Evolutionary conservation across 2,797 vertebrate species (phyloP).

Genomic region (Chloroceryle inda): DNA sequence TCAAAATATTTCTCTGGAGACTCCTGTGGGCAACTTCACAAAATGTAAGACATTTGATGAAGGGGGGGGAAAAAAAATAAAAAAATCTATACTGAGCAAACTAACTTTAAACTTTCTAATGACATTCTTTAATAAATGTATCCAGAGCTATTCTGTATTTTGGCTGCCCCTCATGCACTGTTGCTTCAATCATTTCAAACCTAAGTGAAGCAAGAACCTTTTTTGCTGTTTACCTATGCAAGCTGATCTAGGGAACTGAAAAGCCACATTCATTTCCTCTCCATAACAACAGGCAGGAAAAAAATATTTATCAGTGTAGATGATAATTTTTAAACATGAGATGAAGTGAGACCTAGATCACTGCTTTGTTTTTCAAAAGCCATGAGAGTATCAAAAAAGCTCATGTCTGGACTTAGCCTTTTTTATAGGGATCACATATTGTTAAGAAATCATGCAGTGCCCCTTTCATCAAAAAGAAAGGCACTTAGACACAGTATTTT

Average conservation of each 20-base stretch:
- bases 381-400: not conserved
- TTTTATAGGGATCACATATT: not conserved
- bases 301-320: not conserved
- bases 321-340: not conserved
- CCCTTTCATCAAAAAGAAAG: not conserved
- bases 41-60: not conserved
- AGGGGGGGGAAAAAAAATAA: not conserved
- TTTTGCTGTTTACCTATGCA: not conserved
- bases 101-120: not conserved
- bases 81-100: not conserved
- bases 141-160: not conserved
- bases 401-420: not conserved
- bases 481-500: not conserved
- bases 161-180: not conserved
- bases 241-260: not conserved
- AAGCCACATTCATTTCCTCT: not conserved
- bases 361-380: not conserved
- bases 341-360: not conserved
- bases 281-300: not conserved
- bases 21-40: not conserved
- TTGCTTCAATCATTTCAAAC: not conserved
- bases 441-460: not conserved
- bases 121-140: not conserved
- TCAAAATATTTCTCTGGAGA: not conserved
- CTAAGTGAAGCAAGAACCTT: not conserved